Evolutionary conservation across 2,888 invertebrate genomes (phyloP), one percentile per base, ranked within the genome.

Genomic region (Venusia cambrica): DNA sequence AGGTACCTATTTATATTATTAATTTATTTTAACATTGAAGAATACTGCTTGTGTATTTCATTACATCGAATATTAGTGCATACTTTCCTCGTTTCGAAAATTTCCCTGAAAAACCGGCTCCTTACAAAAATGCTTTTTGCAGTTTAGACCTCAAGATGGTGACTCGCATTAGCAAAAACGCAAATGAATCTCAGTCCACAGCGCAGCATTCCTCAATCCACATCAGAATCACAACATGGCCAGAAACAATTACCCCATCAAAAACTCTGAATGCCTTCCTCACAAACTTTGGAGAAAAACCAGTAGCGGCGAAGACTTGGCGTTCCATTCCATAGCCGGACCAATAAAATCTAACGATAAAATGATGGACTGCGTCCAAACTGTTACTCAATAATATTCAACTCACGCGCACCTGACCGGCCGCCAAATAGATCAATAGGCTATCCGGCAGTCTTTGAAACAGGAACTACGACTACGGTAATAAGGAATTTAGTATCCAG

Each of bases 341-440:
- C 7, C 14, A 18, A 17, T 32, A 22, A 22, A 32, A 22, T 22
- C 14, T 19, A 28, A 28, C 16, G 22, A 34, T 11, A 34, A 33
- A 29, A 39, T 34, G 18, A 30, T 22, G 13, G 30, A 30, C 12
- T 11, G 5, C 10, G 11, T 14, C 5, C 15, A 18, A 33, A 26
- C 26, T 33, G 34, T 27, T 36, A 36, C 24, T 36, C 24, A 25
- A 30, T 20, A 36, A 9, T 35, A 35, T 35, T 36, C 36, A 7
- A 12, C 7, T 14, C 36, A 36, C 36, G 36, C 15, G 21, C 21
- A 21, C 15, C 1, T 20, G 10, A 16, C 19, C 26, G 20, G 15
- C 14, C 9, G 57, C 57, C 58, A 58, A 57, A 54, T 54, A 29
- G 55, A 48, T 40, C 57, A 61, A 44, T 52, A 41, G 53, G 56